A percentile compares a stretch with the other conserved stretches of the same genome.
Evolutionary conservation across 1,140 invertebrate species (phyloP).

Genomic region (Periplaneta americana): DNA sequence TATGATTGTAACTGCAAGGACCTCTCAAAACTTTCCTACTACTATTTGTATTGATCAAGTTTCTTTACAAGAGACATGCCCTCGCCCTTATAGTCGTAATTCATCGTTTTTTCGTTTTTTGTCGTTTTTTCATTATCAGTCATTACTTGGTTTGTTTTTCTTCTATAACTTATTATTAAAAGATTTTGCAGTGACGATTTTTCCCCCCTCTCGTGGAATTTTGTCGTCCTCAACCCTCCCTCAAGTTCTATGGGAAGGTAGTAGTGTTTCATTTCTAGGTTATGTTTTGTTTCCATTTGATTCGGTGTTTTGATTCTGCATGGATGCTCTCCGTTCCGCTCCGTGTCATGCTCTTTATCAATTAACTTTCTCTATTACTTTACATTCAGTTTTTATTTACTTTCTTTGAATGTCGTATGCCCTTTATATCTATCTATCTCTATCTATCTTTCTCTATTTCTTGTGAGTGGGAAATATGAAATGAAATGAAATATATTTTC

Average conservation of each 20-base stretch:
- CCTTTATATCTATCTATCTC: slow-evolving; percentile 20
- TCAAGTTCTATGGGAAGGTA: slow-evolving; percentile 2
- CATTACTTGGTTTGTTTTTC: slow-evolving; percentile 3
- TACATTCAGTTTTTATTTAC: slow-evolving; percentile 33
- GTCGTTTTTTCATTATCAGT: slow-evolving; percentile 16
- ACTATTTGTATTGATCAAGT: slow-evolving; percentile 10
- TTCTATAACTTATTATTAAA: background rate
- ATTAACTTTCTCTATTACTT: slow-evolving; percentile 30
- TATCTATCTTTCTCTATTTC: slow-evolving; percentile 18
- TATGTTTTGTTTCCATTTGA: slow-evolving; percentile 21
- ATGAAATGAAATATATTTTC: slow-evolving; percentile 4
- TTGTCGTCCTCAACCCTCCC: background rate
- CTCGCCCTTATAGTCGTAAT: background rate
- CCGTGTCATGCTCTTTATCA: slow-evolving; percentile 13
- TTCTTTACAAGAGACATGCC: background rate
- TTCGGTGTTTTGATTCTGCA: slow-evolving; percentile 20
- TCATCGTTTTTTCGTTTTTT: background rate
- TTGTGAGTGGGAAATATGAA: slow-evolving; percentile 15
- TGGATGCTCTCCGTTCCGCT: slow-evolving; percentile 17
- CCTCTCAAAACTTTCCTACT: slow-evolving; percentile 63
- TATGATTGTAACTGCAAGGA: slow-evolving; percentile 48
- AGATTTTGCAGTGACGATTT: slow-evolving; percentile 7
- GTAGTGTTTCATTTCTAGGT: slow-evolving; percentile 19
- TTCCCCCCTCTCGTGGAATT: background rate
- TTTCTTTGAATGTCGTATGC: slow-evolving; percentile 24